Conservation (phyloP, 2,113 vertebrate genomes). For the Meles meles region DNA sequence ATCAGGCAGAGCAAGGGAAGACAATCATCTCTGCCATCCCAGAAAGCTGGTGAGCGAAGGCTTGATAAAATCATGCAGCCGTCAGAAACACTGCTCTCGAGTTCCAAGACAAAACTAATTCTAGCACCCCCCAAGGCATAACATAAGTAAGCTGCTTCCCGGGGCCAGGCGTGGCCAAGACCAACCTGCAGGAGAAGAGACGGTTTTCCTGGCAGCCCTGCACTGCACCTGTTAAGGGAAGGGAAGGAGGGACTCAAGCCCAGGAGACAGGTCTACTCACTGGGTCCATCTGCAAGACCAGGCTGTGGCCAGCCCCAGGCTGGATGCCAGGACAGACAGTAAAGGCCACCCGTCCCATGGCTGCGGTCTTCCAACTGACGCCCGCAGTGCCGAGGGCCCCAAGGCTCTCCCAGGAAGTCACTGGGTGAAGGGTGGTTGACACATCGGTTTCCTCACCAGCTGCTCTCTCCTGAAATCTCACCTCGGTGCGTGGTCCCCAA, state of each 20-base stretch:
- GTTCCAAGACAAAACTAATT: neutral
- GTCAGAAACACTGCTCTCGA: neutral
- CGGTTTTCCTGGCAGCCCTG: rapidly evolving
- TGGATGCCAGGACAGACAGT: rapidly evolving
- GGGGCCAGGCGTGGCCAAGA: neutral
- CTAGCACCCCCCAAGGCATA: neutral
- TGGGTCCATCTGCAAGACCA: neutral
- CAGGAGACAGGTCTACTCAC: neutral
- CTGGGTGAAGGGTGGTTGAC: neutral
- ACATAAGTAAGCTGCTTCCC: neutral
- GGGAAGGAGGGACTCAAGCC: neutral
- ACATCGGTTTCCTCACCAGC: neutral
- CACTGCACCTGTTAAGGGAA: neutral
- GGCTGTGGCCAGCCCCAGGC: neutral
- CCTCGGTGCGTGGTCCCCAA: too few relatives aligned
- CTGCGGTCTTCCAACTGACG: neutral
- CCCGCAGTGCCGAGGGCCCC: rapidly evolving
- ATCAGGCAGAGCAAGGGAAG: rapidly evolving
- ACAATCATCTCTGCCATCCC: neutral
- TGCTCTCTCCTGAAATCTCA: neutral
- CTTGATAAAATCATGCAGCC: neutral
- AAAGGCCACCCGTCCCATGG: neutral
- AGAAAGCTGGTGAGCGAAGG: neutral
- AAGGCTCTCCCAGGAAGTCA: neutral
- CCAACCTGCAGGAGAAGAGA: too few relatives aligned